Evolutionary conservation across 2,888 invertebrate genomes (phyloP).

Genomic region (Apodemia zela): DNA sequence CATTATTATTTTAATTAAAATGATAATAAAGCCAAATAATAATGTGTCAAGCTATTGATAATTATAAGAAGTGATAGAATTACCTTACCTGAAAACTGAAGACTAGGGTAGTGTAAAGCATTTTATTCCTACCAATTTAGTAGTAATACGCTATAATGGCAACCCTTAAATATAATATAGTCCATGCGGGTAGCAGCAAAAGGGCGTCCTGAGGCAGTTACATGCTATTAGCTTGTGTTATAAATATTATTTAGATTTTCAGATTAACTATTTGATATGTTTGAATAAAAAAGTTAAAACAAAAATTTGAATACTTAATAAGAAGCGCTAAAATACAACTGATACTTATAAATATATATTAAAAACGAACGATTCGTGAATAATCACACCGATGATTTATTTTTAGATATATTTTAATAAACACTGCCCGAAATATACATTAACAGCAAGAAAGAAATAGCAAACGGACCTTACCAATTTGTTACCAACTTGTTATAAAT

Average conservation of each 20-base stretch:
- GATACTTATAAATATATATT: too few relatives aligned
- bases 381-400: too few relatives aligned
- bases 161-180: slow-evolving; percentile 22
- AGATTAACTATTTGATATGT: not conserved
- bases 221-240: slow-evolving; percentile 7
- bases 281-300: not conserved
- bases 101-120: not conserved
- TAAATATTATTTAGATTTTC: not conserved
- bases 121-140: slow-evolving; percentile 44
- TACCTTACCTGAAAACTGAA: slow-evolving; percentile 25
- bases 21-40: too few relatives aligned
- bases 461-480: too few relatives aligned
- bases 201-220: not conserved
- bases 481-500: too few relatives aligned
- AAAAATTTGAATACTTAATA: not conserved
- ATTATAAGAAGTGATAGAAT: not conserved
- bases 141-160: slow-evolving; percentile 29
- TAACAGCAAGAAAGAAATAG: too few relatives aligned
- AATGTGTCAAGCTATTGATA: not conserved
- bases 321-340: not conserved
- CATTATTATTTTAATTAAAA: too few relatives aligned
- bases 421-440: too few relatives aligned
- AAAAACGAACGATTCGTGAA: too few relatives aligned
- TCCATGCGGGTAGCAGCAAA: slow-evolving; percentile 27
- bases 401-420: too few relatives aligned